Base-by-base conservation (phyloP, 2,797 vertebrate species). In the Aselliscus stoliczkanus region DNA sequence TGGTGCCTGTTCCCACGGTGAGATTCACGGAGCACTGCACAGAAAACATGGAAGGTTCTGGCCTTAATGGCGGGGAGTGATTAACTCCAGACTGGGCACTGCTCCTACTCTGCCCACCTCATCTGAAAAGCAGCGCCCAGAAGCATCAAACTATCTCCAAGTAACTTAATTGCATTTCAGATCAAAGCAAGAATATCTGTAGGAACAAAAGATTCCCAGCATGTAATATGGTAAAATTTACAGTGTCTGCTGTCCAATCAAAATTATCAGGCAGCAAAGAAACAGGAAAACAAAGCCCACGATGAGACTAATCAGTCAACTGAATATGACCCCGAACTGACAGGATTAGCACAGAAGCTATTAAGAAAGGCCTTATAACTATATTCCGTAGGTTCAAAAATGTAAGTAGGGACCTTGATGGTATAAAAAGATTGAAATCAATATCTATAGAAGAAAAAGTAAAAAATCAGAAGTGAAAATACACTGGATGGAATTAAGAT, bases 1-100 rank as follows among this genome's bases (percentile, higher is more conserved):
- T 0, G 18, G 27, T 52, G 47, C 25, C 52, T 56, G 27, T 7
- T 56, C 52, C 21, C 50, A 47, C 11, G 13, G 34, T n/a, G 84
- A 44, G n/a, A 34, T 2, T 25, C 23, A 6, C 2, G 2, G 0
- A 18, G 39, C 10, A 3, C 3, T 44, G 23, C 56, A 37, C 2
- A 52, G 21, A 37, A 62, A 31, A 54, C 29, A 17, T 25, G 2
- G 39, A 25, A 20, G 5, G 13, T 8, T 29, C n/a, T 27, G 34
- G 20, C 31, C 79, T 56, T 10, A 23, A 29, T 6, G 5, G 29
- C 11, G 12, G 54, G 29, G 15, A 25, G 31, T 9, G 23, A 29
- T 11, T 25, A 67, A 7, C 47, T 37, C 27, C 15, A 25, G 20
- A 25, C 5, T 25, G 27, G 44, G 23, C 65, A 18, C 9, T 2